A percentile compares a stretch with the other conserved stretches of the same genome.
Evolutionary conservation across 2,797 vertebrate species (phyloP).

Genomic region (Sebastes umbrosus): DNA sequence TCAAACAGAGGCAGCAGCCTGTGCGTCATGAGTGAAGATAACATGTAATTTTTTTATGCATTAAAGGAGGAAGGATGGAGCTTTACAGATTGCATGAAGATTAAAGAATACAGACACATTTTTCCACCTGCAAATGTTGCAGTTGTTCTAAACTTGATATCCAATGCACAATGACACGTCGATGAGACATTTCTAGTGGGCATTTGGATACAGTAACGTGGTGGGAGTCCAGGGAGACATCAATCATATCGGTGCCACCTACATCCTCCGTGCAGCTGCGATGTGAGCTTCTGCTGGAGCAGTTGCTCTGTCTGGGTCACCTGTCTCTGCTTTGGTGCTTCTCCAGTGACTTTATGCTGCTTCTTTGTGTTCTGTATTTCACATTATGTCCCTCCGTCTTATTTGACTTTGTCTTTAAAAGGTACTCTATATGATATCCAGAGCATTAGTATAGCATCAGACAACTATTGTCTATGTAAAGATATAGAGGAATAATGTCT

Average conservation of each 20-base stretch:
- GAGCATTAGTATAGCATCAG: too few species aligned
- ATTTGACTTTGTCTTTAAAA: background rate
- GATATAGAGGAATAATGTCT: too few species aligned
- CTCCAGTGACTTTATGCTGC: background rate
- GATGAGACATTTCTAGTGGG: background rate
- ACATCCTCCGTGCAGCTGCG: background rate
- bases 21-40: background rate
- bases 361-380: background rate
- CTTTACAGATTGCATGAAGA: background rate
- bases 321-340: background rate
- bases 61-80: background rate
- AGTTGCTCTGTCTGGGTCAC: background rate
- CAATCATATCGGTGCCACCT: background rate
- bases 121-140: background rate
- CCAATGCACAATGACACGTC: background rate
- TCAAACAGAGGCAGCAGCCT: conserved; percentile 1
- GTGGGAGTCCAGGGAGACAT: background rate
- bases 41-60: background rate
- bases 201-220: background rate
- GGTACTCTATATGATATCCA: too few species aligned
- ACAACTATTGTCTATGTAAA: too few species aligned
- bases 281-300: background rate
- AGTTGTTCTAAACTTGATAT: background rate
- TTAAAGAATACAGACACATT: background rate
- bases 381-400: background rate